phyloP scores from a whole-genome alignment of 2,113 vertebrate genomes.

The Actenoides hombroni region DNA sequence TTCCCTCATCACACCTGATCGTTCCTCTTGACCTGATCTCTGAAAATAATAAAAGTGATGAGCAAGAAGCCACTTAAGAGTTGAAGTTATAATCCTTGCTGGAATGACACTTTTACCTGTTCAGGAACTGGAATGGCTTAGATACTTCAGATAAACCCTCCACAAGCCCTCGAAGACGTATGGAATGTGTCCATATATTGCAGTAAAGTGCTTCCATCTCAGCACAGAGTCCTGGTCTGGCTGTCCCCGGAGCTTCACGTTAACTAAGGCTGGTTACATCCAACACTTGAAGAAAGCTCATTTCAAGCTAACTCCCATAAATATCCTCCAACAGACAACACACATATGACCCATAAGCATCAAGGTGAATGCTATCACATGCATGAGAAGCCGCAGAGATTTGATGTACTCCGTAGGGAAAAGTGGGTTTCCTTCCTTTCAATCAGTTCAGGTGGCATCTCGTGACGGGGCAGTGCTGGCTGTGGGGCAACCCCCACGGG shows the following conservation, averaged over 20 bases:
- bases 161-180: neutral
- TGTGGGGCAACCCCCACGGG: neutral
- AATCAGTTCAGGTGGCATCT: neutral
- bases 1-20: slow-evolving; percentile 15
- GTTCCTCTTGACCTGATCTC: slow-evolving; percentile 49
- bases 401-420: neutral
- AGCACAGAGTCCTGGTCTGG: neutral
- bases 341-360: neutral
- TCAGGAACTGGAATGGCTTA: neutral
- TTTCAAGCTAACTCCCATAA: neutral
- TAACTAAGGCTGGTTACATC: neutral
- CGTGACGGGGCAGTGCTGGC: neutral
- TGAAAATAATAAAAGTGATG: slow-evolving; percentile 33
- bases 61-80: neutral
- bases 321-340: neutral
- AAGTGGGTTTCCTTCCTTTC: neutral
- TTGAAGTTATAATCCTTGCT: neutral
- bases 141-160: neutral
- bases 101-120: slow-evolving; percentile 21
- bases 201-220: neutral
- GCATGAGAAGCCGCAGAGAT: accelerated
- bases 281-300: neutral
- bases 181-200: neutral
- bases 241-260: neutral
- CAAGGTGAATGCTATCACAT: neutral